These are phyloP conservation scores for Cybosia mesomella DNA, from an alignment of 2,888 invertebrate genomes.

Conservation along the genomic window DNA sequence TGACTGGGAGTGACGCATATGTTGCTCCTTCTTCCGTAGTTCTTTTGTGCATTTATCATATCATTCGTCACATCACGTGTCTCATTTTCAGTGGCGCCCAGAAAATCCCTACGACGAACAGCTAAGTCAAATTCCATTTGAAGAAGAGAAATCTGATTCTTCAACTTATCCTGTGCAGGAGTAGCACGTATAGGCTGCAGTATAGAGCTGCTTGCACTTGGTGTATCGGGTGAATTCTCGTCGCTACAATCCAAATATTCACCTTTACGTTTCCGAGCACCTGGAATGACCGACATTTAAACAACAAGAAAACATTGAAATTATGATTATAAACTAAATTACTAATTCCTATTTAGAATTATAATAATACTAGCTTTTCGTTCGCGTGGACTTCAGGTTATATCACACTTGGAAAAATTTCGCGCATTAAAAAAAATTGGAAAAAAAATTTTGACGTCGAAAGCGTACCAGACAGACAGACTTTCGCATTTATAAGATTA, in stretches of 20 bases:
- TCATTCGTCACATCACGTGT: slow-evolving; percentile 24
- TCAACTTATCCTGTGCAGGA: slow-evolving; percentile 32
- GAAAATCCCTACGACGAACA: slow-evolving; percentile 30
- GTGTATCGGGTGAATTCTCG: slow-evolving; percentile 23
- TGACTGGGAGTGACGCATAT: slow-evolving; percentile 28
- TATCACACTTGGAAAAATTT: too few species aligned
- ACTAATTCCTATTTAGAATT: neutral
- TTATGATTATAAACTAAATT: slow-evolving; percentile 8
- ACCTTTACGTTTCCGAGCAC: slow-evolving; percentile 28
- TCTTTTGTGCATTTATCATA: slow-evolving; percentile 28
- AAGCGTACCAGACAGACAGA: too few species aligned
- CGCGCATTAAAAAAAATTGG: too few species aligned
- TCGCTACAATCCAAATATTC: slow-evolving; percentile 9
- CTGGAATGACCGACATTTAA: slow-evolving; percentile 24
- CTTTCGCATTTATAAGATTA: too few species aligned
- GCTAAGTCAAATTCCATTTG: slow-evolving; percentile 32
- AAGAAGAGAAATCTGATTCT: slow-evolving; percentile 28
- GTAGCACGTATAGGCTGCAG: slow-evolving; percentile 17
- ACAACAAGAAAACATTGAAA: slow-evolving; percentile 21
- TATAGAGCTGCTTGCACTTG: slow-evolving; percentile 28
- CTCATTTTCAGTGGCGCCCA: slow-evolving; percentile 25
- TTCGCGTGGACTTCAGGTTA: too few species aligned
- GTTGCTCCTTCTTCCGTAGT: slow-evolving; percentile 26
- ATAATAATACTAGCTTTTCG: too few species aligned
- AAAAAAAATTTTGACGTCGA: too few species aligned